Evolutionary conservation across 1,140 invertebrate genomes (phyloP).

Genomic region (Helicoverpa zea): DNA sequence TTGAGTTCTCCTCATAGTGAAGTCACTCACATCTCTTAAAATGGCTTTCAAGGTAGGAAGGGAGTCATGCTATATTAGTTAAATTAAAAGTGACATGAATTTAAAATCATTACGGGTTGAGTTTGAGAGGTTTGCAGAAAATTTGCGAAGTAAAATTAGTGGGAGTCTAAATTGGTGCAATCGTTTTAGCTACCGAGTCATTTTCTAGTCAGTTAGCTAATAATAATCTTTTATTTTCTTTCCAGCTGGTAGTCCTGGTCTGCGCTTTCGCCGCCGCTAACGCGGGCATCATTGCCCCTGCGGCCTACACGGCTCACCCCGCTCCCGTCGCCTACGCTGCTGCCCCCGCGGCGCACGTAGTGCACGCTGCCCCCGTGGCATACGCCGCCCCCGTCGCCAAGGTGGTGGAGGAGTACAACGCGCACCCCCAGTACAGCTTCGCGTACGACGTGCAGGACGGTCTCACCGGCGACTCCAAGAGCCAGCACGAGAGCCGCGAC

Average conservation of each 20-base stretch:
- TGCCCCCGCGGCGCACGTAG: constrained; percentile 55
- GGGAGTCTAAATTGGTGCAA: neutral
- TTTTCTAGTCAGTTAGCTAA: neutral
- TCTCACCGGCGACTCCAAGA: constrained; percentile 90
- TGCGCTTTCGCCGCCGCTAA: constrained; percentile 69
- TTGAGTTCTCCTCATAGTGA: constrained; percentile 73
- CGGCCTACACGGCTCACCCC: constrained; percentile 69
- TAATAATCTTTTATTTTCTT: constrained; percentile 33
- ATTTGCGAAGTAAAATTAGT: neutral
- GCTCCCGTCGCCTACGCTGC: constrained; percentile 73
- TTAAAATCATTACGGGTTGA: neutral
- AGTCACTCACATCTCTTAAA: constrained; percentile 68
- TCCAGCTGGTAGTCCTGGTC: constrained; percentile 72
- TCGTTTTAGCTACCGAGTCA: no score
- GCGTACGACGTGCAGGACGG: constrained; percentile 89
- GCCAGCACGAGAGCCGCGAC: constrained; percentile 89
- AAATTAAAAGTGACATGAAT: neutral
- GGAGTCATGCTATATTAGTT: constrained; percentile 22
- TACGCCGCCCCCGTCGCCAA: constrained; percentile 63
- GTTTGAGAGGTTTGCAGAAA: neutral
- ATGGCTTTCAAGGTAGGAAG: constrained; percentile 81
- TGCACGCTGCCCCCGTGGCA: constrained; percentile 59
- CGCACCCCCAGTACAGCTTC: constrained; percentile 89
- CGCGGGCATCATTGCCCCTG: constrained; percentile 66
- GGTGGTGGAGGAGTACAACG: constrained; percentile 75